A percentile compares a stretch with the other conserved stretches of the same genome.
These are phyloP conservation scores for Hirundichthys speculiger DNA, from an alignment of 2,113 vertebrate species.

Conservation along the genomic window DNA sequence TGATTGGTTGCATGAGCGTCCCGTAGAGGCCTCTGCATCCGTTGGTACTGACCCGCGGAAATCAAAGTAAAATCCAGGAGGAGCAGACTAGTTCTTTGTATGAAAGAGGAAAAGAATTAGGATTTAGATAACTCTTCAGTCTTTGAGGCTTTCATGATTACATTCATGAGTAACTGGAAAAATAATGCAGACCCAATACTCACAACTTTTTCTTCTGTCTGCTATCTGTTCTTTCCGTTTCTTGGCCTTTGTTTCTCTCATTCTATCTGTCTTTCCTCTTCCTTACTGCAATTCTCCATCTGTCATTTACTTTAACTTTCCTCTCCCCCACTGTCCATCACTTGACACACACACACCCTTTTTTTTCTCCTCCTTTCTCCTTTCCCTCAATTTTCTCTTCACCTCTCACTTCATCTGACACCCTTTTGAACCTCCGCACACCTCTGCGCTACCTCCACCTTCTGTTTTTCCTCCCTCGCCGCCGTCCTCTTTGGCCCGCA, in stretches of 20 bases:
- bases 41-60: too few relatives aligned
- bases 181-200: background rate
- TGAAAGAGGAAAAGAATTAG: too few relatives aligned
- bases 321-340: conserved; percentile 6
- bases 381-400: conserved; percentile 2
- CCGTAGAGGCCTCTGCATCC: too few relatives aligned
- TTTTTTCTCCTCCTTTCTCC: conserved; percentile 10
- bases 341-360: conserved; percentile 25
- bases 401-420: conserved; percentile 31
- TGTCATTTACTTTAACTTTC: conserved; percentile 1
- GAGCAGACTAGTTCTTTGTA: too few relatives aligned
- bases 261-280: conserved; percentile 1
- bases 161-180: too few relatives aligned
- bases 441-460: background rate
- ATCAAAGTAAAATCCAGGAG: too few relatives aligned
- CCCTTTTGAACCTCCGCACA: too few relatives aligned
- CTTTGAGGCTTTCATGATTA: too few relatives aligned
- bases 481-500: conserved; percentile 66
- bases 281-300: conserved; percentile 24
- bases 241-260: background rate
- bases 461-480: conserved; percentile 6
- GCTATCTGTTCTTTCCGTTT: background rate
- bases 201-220: background rate
- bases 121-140: too few relatives aligned
- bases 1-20: too few relatives aligned